These are phyloP conservation scores for Leptopilina clavipes DNA, from an alignment of 1,140 invertebrate species.

Conservation along the genomic window DNA sequence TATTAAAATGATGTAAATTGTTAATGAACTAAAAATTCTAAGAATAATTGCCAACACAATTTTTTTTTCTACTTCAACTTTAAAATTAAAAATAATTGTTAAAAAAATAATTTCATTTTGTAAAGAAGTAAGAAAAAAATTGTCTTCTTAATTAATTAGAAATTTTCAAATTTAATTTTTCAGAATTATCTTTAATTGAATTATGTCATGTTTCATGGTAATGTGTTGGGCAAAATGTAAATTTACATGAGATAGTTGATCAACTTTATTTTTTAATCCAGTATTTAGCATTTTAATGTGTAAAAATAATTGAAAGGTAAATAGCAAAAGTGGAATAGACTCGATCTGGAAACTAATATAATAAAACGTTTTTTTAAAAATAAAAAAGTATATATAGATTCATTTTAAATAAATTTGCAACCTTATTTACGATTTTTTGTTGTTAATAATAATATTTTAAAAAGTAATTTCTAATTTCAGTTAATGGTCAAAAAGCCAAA, in stretches of 20 bases:
- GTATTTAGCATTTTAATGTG: neutral
- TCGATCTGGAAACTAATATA: neutral
- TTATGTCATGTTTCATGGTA: neutral
- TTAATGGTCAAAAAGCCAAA: slow-evolving; percentile 64
- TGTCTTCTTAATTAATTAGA: too few relatives aligned
- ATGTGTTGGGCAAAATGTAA: neutral
- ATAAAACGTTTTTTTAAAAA: too few relatives aligned
- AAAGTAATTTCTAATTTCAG: slow-evolving; percentile 53
- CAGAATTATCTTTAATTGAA: neutral
- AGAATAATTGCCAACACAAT: neutral
- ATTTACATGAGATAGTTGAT: neutral
- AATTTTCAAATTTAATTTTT: too few relatives aligned
- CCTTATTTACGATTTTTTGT: too few relatives aligned
- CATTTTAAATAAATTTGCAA: neutral
- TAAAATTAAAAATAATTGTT: neutral
- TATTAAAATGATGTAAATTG: slow-evolving; percentile 19
- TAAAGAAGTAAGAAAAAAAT: too few relatives aligned
- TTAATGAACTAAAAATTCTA: neutral
- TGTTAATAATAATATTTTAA: neutral
- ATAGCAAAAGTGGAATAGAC: neutral
- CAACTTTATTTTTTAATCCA: neutral
- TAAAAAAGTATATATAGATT: too few relatives aligned
- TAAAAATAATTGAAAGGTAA: neutral
- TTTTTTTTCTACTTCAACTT: too few relatives aligned
- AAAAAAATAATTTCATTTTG: too few relatives aligned